Conservation (phyloP, 2,113 vertebrate species). For the Eretmochelys imbricata region DNA sequence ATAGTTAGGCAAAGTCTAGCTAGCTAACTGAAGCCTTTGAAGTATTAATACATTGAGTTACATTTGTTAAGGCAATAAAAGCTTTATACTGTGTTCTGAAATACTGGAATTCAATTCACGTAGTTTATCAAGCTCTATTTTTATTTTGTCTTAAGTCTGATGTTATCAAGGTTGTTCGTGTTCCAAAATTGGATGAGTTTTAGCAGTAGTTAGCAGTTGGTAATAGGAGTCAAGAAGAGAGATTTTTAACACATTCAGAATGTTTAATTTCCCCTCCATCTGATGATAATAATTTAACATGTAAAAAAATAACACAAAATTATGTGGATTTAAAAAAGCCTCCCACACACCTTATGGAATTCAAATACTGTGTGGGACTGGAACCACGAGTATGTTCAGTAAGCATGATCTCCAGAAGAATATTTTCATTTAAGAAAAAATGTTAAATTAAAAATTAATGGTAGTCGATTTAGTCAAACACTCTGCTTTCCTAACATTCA, state of each 20-base stretch:
- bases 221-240: conserved; percentile 77
- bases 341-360: conserved; percentile 85
- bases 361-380: conserved; percentile 81
- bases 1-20: conserved; percentile 24
- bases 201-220: conserved; percentile 72
- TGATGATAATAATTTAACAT: conserved; percentile 81
- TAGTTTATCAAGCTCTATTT: conserved; percentile 70
- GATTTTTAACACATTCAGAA: conserved; percentile 75
- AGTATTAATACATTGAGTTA: conserved; percentile 42
- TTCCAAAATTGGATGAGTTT: conserved; percentile 76
- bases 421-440: conserved; percentile 63
- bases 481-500: conserved; percentile 69
- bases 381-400: conserved; percentile 77
- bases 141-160: conserved; percentile 72
- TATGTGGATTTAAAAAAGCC: conserved; percentile 81
- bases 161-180: conserved; percentile 68
- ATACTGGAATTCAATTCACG: conserved; percentile 49
- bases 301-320: conserved; percentile 75
- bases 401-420: conserved; percentile 76
- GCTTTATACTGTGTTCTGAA: conserved; percentile 45
- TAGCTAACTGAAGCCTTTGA: conserved; percentile 18
- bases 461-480: conserved; percentile 74
- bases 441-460: conserved; percentile 73
- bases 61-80: conserved; percentile 38
- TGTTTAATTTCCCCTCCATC: conserved; percentile 81